Evolutionary conservation across 2,797 vertebrate species (phyloP).

Genomic region (Mastacembelus armatus): DNA sequence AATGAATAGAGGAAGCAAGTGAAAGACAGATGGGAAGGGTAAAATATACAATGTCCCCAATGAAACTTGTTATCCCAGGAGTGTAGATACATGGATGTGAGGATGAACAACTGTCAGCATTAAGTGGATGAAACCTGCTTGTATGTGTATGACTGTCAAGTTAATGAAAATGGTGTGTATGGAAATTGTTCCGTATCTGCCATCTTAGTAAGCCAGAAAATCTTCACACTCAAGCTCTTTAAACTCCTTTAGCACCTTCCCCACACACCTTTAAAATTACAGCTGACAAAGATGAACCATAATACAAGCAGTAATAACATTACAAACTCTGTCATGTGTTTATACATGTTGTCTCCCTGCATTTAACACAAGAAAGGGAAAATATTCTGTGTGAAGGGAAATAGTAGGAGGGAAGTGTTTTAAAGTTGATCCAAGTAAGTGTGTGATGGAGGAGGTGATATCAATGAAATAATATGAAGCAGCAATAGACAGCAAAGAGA

Average conservation of each 20-base stretch:
- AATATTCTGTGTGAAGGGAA: conserved; percentile 21
- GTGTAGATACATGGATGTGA: conserved; percentile 43
- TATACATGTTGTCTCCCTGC: not conserved
- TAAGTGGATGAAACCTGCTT: conserved; percentile 28
- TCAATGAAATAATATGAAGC: conserved; percentile 38
- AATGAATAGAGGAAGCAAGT: conserved; percentile 1
- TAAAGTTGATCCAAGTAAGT: conserved; percentile 42
- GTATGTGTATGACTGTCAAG: conserved; percentile 11
- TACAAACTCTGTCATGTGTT: not conserved
- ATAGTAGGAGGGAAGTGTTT: conserved; percentile 45
- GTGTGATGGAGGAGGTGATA: conserved; percentile 32
- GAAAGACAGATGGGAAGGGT: not conserved
- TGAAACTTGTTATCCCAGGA: conserved; percentile 18
- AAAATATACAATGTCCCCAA: conserved; percentile 24
- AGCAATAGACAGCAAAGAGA: conserved; percentile 31
- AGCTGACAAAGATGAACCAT: not conserved
- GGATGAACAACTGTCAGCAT: conserved; percentile 46
- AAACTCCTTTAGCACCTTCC: conserved; percentile 16
- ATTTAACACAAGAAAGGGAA: not conserved
- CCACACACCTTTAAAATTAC: conserved; percentile 8
- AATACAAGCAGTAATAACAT: not conserved
- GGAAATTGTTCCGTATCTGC: conserved; percentile 38
- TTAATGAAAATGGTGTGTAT: conserved; percentile 11
- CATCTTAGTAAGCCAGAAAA: conserved; percentile 41
- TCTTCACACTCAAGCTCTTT: conserved; percentile 16